Percentiles rank a stretch among this genome's conserved stretches.
These are phyloP conservation scores for Antennarius maculatus DNA, from an alignment of 2,797 vertebrate species.

Conservation along the genomic window DNA sequence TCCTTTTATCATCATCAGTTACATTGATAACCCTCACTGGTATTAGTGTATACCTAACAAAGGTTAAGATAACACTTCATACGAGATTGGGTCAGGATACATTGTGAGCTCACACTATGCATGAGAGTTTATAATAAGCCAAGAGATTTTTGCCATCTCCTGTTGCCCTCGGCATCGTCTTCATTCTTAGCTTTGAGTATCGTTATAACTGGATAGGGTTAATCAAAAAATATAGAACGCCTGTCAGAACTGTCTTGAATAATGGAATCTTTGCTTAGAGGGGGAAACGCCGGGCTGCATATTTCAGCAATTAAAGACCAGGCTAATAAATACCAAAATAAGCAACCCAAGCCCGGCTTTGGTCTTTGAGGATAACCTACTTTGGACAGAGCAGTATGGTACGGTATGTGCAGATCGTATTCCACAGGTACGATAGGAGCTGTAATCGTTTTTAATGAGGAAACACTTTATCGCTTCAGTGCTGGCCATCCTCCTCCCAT, in stretches of 20 bases:
- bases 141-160: conserved; percentile 5
- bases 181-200: conserved; percentile 19
- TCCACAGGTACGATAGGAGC: conserved; percentile 66
- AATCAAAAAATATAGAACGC: conserved; percentile 32
- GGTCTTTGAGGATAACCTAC: conserved; percentile 55
- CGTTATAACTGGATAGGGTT: conserved; percentile 22
- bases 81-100: conserved; percentile 23
- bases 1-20: too few relatives aligned
- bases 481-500: conserved; percentile 73
- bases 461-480: conserved; percentile 73
- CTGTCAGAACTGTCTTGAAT: conserved; percentile 35
- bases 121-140: conserved; percentile 37
- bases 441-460: conserved; percentile 81
- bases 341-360: conserved; percentile 52
- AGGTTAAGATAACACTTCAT: conserved; percentile 38
- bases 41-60: conserved; percentile 32
- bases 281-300: conserved; percentile 60
- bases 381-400: conserved; percentile 49
- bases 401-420: conserved; percentile 67
- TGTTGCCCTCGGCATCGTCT: conserved; percentile 27
- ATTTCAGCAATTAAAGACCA: conserved; percentile 67
- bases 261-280: conserved; percentile 53
- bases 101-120: conserved; percentile 33
- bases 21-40: too few relatives aligned
- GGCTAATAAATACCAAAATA: conserved; percentile 61